phyloP scores from a whole-genome alignment of 2,797 vertebrate genomes.

The Enteromius argenteus region DNA sequence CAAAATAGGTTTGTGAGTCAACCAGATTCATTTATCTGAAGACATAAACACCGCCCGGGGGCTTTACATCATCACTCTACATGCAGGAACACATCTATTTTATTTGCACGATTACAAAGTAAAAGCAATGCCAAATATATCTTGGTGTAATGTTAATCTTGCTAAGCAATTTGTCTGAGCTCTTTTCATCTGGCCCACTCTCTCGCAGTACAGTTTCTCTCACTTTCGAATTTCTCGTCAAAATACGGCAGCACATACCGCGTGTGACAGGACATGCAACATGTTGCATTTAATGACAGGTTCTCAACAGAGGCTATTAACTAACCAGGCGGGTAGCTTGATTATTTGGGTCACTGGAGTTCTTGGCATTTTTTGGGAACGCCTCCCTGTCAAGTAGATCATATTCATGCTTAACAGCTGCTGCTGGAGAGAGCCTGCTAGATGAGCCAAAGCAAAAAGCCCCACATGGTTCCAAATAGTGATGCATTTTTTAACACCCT shows the following conservation, averaged over 20 bases:
- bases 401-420: slow-evolving; percentile 34
- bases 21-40: slow-evolving; percentile 52
- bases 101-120: slow-evolving; percentile 18
- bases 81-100: slow-evolving; percentile 27
- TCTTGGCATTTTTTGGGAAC: slow-evolving; percentile 45
- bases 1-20: slow-evolving; percentile 47
- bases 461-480: not conserved
- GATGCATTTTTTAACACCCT: slow-evolving; percentile 25
- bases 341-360: slow-evolving; percentile 61
- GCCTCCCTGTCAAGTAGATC: slow-evolving; percentile 35
- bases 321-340: slow-evolving; percentile 30
- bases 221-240: not conserved
- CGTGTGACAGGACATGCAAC: slow-evolving; percentile 33
- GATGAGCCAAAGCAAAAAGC: slow-evolving; percentile 9
- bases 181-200: slow-evolving; percentile 20
- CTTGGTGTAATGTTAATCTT: slow-evolving; percentile 36
- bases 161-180: not conserved
- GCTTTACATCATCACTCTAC: slow-evolving; percentile 44
- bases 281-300: slow-evolving; percentile 51
- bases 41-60: slow-evolving; percentile 8
- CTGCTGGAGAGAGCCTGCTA: not conserved
- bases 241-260: not conserved
- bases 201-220: not conserved
- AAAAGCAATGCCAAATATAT: slow-evolving; percentile 24
- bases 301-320: not conserved